Percentiles rank a stretch among this genome's conserved stretches.
Evolutionary conservation across 1,140 invertebrate species (phyloP).

Genomic region (Ostrea denselamellosa): DNA sequence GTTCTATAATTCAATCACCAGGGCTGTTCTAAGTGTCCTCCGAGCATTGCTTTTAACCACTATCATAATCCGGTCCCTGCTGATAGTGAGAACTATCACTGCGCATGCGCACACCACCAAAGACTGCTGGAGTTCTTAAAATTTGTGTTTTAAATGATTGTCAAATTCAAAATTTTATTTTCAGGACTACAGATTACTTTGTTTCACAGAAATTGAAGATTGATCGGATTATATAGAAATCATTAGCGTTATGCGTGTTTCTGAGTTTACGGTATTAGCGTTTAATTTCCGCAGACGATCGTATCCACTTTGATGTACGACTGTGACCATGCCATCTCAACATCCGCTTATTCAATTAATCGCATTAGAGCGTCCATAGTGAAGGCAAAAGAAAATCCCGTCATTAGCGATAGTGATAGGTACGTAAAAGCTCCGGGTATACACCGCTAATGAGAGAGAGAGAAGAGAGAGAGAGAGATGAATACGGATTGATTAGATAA

Average conservation of each 20-base stretch:
- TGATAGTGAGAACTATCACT: constrained; percentile 31
- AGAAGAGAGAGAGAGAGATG: constrained; percentile 15
- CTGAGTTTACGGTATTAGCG: constrained; percentile 38
- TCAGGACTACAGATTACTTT: constrained; percentile 5
- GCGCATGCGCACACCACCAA: constrained; percentile 21
- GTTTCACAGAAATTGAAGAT: constrained; percentile 3
- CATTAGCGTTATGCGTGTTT: constrained; percentile 31
- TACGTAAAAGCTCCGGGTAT: constrained; percentile 15
- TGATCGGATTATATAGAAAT: constrained; percentile 43
- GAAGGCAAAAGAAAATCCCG: constrained; percentile 14
- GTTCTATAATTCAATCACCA: constrained; percentile 44
- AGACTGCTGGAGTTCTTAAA: neutral
- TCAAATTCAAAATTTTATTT: constrained; percentile 7
- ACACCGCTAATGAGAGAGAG: neutral
- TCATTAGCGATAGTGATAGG: constrained; percentile 4
- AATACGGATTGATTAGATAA: neutral
- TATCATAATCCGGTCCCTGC: constrained; percentile 38
- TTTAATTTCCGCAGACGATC: constrained; percentile 39
- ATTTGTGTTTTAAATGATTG: neutral
- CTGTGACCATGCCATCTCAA: constrained; percentile 27
- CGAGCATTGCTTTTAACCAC: constrained; percentile 16
- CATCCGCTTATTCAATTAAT: constrained; percentile 38
- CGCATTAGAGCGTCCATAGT: constrained; percentile 1
- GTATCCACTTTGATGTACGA: constrained; percentile 31
- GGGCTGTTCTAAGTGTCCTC: constrained; percentile 18